Percentiles rank a stretch among this genome's conserved stretches.
Evolutionary conservation across 2,113 vertebrate genomes (phyloP).

Genomic region (Aythya baeri): DNA sequence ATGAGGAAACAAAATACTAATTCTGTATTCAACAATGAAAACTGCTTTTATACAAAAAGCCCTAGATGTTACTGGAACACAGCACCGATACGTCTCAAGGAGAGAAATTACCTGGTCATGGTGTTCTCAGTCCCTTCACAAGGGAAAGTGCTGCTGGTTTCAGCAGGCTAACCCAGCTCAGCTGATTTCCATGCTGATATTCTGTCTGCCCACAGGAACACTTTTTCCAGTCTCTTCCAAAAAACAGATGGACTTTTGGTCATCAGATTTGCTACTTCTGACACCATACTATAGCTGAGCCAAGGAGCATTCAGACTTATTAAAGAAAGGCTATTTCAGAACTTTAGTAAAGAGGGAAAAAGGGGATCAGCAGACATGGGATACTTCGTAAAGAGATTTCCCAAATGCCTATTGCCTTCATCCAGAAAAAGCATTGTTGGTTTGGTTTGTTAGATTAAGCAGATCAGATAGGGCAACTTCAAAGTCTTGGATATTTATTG

Average conservation of each 20-base stretch:
- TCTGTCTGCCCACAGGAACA: background rate
- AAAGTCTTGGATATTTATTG: background rate
- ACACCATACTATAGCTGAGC: background rate
- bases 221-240: background rate
- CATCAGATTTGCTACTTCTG: background rate
- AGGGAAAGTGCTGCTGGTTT: background rate
- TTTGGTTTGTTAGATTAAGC: background rate
- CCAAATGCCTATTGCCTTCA: background rate
- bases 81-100: background rate
- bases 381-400: background rate
- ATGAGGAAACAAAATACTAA: background rate
- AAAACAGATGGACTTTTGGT: background rate
- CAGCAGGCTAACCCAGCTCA: background rate
- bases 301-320: background rate
- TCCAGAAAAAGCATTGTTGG: background rate
- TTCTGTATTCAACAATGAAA: background rate
- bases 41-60: background rate
- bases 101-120: background rate
- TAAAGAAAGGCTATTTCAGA: background rate
- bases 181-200: background rate
- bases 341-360: background rate
- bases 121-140: background rate
- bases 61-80: background rate
- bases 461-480: background rate
- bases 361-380: background rate